Evolutionary conservation across 2,113 vertebrate species (phyloP).

Genomic region (Crotalus helleri): DNA sequence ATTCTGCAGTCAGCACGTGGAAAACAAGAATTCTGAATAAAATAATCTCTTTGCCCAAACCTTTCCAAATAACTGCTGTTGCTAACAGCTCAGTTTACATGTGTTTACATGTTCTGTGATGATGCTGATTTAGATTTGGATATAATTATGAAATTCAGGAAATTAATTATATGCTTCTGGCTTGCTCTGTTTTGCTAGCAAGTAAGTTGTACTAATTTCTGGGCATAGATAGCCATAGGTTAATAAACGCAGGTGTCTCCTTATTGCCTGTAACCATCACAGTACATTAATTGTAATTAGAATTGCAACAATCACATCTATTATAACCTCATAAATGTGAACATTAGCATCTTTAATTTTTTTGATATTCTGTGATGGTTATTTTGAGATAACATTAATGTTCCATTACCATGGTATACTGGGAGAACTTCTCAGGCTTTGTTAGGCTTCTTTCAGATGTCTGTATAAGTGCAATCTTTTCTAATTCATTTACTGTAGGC

Average conservation of each 20-base stretch:
- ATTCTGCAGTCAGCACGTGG: neutral
- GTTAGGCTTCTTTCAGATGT: constrained; percentile 24
- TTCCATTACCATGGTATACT: fast-evolving
- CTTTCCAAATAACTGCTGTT: constrained; percentile 24
- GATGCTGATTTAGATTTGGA: constrained; percentile 21
- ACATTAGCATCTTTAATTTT: neutral
- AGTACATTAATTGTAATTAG: neutral
- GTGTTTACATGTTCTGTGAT: constrained; percentile 26
- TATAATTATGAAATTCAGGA: constrained; percentile 11
- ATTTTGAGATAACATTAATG: neutral
- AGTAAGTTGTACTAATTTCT: neutral
- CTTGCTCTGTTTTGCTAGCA: neutral
- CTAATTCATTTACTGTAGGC: constrained; percentile 57
- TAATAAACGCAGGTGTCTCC: neutral
- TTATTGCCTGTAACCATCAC: neutral
- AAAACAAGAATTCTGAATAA: neutral
- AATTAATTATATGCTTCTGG: constrained; percentile 25
- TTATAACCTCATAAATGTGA: neutral
- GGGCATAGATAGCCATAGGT: neutral
- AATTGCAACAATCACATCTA: neutral
- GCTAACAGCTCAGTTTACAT: constrained; percentile 16
- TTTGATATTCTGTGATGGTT: neutral
- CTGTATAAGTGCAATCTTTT: neutral
- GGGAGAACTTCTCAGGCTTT: neutral
- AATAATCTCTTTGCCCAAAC: neutral